Percentiles rank a stretch among this genome's conserved stretches.
Evolutionary conservation across 2,888 invertebrate genomes (phyloP).

Genomic region (Helleia helle): DNA sequence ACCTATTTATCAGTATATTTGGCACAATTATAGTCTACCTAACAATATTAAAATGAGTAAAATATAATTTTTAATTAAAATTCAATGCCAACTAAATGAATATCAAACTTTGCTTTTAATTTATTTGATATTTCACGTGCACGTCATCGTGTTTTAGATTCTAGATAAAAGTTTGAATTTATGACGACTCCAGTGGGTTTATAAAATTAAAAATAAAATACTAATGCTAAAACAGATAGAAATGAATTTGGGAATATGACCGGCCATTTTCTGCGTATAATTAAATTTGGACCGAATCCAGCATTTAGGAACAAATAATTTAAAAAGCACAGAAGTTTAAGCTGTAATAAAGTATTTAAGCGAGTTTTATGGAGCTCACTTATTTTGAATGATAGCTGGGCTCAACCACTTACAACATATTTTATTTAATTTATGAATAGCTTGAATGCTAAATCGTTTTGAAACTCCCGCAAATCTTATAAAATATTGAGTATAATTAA

Average conservation of each 20-base stretch:
- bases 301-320: constrained; percentile 62
- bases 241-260: constrained; percentile 49
- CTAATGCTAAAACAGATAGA: constrained; percentile 32
- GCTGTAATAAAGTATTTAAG: constrained; percentile 66
- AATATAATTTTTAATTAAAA: not conserved
- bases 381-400: constrained; percentile 59
- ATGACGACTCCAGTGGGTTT: constrained; percentile 1
- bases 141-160: constrained; percentile 1
- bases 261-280: constrained; percentile 57
- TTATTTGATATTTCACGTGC: constrained; percentile 1
- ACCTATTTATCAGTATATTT: too few species aligned
- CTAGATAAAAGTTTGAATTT: constrained; percentile 8
- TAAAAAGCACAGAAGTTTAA: constrained; percentile 64
- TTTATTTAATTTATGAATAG: constrained; percentile 50
- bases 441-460: constrained; percentile 23
- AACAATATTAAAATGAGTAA: too few species aligned
- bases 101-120: constrained; percentile 2
- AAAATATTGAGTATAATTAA: constrained; percentile 8
- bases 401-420: constrained; percentile 49
- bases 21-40: too few species aligned
- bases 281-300: constrained; percentile 68
- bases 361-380: constrained; percentile 56
- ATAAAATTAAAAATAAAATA: constrained; percentile 11
- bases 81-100: not conserved
- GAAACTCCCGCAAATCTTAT: constrained; percentile 16